Evolutionary conservation across 2,113 vertebrate species (phyloP).

Genomic region (Brachirus orientalis): DNA sequence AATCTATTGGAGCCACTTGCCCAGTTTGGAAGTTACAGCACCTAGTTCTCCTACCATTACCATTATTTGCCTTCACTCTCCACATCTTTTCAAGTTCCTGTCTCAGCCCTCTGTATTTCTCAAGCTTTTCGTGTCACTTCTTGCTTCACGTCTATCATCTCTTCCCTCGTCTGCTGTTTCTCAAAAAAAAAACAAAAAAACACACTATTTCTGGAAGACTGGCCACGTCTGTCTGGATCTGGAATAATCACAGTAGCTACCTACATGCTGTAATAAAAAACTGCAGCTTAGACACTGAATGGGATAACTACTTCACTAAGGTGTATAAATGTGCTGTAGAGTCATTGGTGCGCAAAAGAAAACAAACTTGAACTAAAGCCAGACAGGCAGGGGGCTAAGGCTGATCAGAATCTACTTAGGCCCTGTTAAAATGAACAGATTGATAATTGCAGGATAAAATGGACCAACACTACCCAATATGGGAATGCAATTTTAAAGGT

Average conservation of each 20-base stretch:
- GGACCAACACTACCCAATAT: conserved; percentile 43
- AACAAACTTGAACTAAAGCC: conserved; percentile 47
- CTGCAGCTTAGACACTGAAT: conserved; percentile 35
- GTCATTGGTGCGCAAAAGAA: conserved; percentile 45
- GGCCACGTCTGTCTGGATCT: too few species aligned
- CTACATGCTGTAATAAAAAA: neutral
- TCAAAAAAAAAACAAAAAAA: too few species aligned
- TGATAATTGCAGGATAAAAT: conserved; percentile 61
- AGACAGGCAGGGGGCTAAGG: conserved; percentile 38
- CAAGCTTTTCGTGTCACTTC: too few species aligned
- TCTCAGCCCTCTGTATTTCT: too few species aligned
- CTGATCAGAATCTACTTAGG: conserved; percentile 46
- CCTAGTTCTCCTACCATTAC: too few species aligned
- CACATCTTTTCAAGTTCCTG: too few species aligned
- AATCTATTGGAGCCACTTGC: too few species aligned
- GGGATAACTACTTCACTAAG: conserved; percentile 2
- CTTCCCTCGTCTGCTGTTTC: too few species aligned
- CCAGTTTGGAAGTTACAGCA: too few species aligned
- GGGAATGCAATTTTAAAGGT: conserved; percentile 32
- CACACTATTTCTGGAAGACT: too few species aligned
- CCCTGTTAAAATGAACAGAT: conserved; percentile 40
- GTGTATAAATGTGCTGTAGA: conserved; percentile 35
- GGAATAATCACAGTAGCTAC: neutral
- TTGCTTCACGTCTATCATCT: too few species aligned
- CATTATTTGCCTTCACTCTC: too few species aligned